Evolutionary conservation across 2,888 invertebrate species (phyloP).

Genomic region (Phalangium opilio): DNA sequence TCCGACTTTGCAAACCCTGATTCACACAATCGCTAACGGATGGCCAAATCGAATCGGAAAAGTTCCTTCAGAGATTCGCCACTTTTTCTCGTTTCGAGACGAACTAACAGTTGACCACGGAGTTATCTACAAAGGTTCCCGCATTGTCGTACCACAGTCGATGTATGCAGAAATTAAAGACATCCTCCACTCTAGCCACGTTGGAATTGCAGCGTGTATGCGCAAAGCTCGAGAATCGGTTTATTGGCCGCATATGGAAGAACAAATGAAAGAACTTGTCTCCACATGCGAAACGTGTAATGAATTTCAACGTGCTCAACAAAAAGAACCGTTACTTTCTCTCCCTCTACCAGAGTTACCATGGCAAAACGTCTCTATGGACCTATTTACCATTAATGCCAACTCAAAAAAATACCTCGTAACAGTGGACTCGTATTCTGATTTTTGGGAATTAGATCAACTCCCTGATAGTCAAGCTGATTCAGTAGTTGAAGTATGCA

Average conservation of each 20-base stretch:
- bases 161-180: conserved; percentile 1
- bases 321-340: conserved; percentile 1
- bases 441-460: conserved; percentile 2
- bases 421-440: conserved; percentile 4
- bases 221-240: conserved; percentile 4
- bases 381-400: conserved; percentile 2
- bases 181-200: conserved; percentile 1
- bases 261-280: conserved; percentile 1
- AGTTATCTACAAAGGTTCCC: conserved; percentile 4
- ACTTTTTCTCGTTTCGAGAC: background rate
- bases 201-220: conserved; percentile 5
- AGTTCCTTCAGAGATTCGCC: background rate
- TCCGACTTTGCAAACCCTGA: conserved; percentile 2
- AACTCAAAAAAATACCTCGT: background rate
- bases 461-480: background rate
- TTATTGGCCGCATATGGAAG: conserved; percentile 3
- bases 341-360: conserved; percentile 2
- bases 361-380: conserved; percentile 3
- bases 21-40: background rate
- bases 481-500: conserved; percentile 3
- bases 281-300: conserved; percentile 1
- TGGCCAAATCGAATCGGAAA: conserved; percentile 2
- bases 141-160: background rate
- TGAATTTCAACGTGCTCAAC: conserved; percentile 1
- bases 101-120: conserved; percentile 3